Evolutionary conservation across 1,140 invertebrate species (phyloP).

Genomic region (Dendrolimus punctatus): DNA sequence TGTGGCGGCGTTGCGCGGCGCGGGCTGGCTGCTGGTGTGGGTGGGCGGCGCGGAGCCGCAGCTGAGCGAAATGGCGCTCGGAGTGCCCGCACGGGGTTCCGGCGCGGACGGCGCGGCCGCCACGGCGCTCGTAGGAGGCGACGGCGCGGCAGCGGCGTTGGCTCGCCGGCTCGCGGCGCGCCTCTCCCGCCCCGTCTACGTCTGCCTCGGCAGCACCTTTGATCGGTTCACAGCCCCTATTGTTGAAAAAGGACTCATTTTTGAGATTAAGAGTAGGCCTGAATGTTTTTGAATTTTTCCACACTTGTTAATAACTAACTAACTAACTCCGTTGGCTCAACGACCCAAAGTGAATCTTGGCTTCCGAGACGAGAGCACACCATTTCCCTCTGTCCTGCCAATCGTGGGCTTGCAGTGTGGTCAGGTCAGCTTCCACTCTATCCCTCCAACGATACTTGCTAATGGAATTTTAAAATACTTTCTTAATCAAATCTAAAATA

Average conservation of each 20-base stretch:
- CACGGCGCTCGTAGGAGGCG: constrained; percentile 78
- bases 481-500: no score
- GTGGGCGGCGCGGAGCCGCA: constrained; percentile 13
- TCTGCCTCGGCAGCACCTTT: constrained; percentile 80
- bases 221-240: constrained; percentile 27
- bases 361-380: no score
- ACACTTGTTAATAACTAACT: no score
- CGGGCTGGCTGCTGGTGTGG: constrained; percentile 21
- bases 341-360: no score
- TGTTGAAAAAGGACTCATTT: constrained; percentile 21
- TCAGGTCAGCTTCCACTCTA: no score
- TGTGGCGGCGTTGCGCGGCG: constrained; percentile 5
- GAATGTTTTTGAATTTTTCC: constrained; percentile 16
- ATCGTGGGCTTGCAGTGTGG: no score
- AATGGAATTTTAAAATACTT: no score
- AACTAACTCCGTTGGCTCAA: no score
- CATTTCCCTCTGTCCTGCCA: no score
- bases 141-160: constrained; percentile 75
- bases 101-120: constrained; percentile 42
- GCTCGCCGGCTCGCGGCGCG: constrained; percentile 17
- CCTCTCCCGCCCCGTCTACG: constrained; percentile 76
- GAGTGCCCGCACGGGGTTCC: constrained; percentile 8
- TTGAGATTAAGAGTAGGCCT: constrained; percentile 27
- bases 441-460: no score
- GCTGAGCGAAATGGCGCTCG: constrained; percentile 12